phyloP scores from a whole-genome alignment of 2,797 vertebrate genomes.

The Cheirogaleus major region DNA sequence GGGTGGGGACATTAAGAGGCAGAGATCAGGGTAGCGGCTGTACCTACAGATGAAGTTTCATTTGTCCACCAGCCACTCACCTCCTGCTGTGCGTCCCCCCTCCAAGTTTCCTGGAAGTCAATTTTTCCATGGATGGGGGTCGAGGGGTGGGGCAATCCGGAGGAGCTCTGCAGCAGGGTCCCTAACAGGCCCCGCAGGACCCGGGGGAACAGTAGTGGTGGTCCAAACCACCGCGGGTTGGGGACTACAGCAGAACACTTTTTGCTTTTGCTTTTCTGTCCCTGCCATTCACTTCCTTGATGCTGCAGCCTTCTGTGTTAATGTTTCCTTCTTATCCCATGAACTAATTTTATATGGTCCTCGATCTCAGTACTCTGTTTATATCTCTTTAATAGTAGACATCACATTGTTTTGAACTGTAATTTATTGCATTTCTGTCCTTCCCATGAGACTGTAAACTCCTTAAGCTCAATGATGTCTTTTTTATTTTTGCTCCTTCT shows the following conservation, averaged over 20 bases:
- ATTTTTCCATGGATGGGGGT: too few species aligned
- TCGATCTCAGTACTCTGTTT: neutral
- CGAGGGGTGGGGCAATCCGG: too few species aligned
- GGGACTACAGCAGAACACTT: neutral
- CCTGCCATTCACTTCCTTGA: neutral
- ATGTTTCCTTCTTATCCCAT: neutral
- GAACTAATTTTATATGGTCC: neutral
- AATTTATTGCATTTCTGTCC: neutral
- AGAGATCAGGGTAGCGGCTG: too few species aligned
- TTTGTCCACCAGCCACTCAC: too few species aligned
- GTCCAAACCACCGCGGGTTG: too few species aligned
- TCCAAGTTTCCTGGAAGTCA: too few species aligned
- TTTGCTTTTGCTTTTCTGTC: neutral
- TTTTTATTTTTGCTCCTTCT: neutral
- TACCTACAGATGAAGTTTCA: too few species aligned
- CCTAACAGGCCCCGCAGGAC: too few species aligned
- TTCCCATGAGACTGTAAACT: neutral
- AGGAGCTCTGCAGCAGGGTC: too few species aligned
- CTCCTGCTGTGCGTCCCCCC: too few species aligned
- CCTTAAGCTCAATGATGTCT: neutral
- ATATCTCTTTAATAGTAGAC: neutral
- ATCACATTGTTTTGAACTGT: neutral
- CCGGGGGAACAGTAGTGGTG: too few species aligned
- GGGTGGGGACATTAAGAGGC: too few species aligned
- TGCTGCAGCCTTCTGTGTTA: neutral